Evolutionary conservation across 2,797 vertebrate genomes (phyloP).

Genomic region (Gephyroberyx darwinii): DNA sequence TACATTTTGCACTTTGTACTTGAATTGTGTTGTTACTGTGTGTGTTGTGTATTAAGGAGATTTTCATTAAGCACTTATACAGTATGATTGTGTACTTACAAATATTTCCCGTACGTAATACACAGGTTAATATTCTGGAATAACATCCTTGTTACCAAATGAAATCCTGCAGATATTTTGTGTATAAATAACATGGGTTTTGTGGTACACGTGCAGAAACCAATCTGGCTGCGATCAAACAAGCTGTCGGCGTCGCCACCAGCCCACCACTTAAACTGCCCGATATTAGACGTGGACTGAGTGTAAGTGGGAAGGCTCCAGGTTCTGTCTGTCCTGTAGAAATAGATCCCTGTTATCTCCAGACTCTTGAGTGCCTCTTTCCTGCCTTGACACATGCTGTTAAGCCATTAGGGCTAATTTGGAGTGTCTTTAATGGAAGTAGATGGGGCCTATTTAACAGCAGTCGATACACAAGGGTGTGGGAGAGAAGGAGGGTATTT

Average conservation of each 20-base stretch:
- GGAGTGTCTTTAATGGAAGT: slow-evolving; percentile 65
- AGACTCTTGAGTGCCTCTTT: slow-evolving; percentile 45
- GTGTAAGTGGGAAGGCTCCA: slow-evolving; percentile 29
- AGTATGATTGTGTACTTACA: not conserved
- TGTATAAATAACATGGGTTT: not conserved
- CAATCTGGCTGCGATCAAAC: not conserved
- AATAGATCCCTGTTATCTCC: slow-evolving; percentile 49
- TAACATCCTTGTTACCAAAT: not conserved
- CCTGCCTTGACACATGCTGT: slow-evolving; percentile 68
- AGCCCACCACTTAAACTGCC: slow-evolving; percentile 14
- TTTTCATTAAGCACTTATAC: not conserved
- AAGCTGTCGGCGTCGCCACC: not conserved
- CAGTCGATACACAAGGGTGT: slow-evolving; percentile 45
- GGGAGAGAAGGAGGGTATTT: slow-evolving; percentile 42
- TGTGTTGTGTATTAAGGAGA: not conserved
- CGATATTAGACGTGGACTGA: slow-evolving; percentile 21
- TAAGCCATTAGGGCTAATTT: slow-evolving; percentile 71
- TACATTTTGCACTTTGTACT: not conserved
- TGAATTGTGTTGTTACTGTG: not conserved
- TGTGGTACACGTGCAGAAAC: not conserved
- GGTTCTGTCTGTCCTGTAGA: slow-evolving; percentile 25
- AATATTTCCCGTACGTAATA: not conserved
- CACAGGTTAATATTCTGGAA: not conserved
- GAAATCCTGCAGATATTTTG: too few relatives aligned
- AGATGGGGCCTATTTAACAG: slow-evolving; percentile 59